phyloP scores from a whole-genome alignment of 2,888 invertebrate species.

The Polydrusus tereticollis region DNA sequence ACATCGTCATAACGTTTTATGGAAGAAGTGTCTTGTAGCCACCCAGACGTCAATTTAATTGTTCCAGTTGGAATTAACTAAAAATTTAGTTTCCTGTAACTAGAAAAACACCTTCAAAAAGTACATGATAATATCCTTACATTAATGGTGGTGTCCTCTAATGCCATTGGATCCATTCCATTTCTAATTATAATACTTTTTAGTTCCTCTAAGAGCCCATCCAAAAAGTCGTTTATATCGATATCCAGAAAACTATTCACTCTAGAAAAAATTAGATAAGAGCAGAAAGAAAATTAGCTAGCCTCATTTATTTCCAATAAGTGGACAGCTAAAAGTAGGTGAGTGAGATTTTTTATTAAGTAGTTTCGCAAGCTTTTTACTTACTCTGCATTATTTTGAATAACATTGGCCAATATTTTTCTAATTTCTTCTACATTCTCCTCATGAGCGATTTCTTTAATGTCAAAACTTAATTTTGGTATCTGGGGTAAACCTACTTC shows the following conservation, averaged over 20 bases:
- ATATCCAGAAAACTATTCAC: not conserved
- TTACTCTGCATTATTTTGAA: not conserved
- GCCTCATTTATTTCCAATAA: no score
- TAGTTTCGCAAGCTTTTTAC: not conserved
- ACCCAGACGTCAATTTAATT: constrained; percentile 68
- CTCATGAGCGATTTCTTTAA: not conserved
- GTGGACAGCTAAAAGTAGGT: no score
- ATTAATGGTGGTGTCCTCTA: constrained; percentile 66
- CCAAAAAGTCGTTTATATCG: constrained; percentile 50
- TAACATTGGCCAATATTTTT: not conserved
- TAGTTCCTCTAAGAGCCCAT: constrained; percentile 66
- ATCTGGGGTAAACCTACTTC: not conserved
- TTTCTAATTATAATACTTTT: constrained; percentile 65
- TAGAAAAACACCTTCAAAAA: not conserved
- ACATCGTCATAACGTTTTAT: constrained; percentile 69
- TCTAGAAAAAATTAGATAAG: not conserved
- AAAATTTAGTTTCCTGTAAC: not conserved
- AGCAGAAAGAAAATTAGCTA: no score
- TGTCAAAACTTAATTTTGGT: not conserved
- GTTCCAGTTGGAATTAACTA: constrained; percentile 60
- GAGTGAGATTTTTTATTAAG: no score
- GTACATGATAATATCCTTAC: constrained; percentile 35
- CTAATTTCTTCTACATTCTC: not conserved
- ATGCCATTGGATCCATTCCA: constrained; percentile 69
- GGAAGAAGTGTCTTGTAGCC: constrained; percentile 68